Evolutionary conservation across 2,113 vertebrate species (phyloP).

Genomic region (Vombatus ursinus): DNA sequence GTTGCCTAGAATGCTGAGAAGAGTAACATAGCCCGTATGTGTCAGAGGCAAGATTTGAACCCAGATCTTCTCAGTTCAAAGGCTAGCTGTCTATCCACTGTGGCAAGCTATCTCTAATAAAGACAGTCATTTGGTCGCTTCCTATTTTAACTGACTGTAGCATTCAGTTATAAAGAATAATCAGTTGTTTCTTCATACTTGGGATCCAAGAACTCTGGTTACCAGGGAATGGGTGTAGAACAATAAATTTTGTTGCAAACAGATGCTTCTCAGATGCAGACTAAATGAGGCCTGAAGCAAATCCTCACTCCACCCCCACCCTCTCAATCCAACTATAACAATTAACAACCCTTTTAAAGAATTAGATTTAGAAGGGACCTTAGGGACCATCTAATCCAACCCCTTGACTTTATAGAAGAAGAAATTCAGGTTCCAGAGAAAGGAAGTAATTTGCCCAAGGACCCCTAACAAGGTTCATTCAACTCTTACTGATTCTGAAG

Average conservation of each 20-base stretch:
- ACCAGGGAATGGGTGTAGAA: background rate
- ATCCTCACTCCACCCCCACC: background rate
- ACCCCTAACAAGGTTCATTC: background rate
- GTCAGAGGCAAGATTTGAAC: background rate
- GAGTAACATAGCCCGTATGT: background rate
- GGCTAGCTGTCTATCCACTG: background rate
- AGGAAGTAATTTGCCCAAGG: background rate
- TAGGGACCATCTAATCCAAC: background rate
- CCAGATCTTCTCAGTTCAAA: background rate
- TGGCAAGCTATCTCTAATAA: background rate
- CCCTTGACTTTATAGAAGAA: background rate
- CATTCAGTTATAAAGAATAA: background rate
- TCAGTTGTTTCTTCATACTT: background rate
- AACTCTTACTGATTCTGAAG: background rate
- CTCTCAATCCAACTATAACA: background rate
- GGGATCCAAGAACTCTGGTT: background rate
- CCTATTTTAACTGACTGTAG: background rate
- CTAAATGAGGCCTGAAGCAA: background rate
- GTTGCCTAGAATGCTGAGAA: background rate
- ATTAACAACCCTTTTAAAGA: background rate
- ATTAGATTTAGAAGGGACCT: background rate
- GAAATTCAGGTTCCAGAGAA: background rate
- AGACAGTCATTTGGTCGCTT: background rate
- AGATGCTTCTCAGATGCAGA: background rate
- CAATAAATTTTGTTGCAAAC: background rate